phyloP scores from a whole-genome alignment of 2,888 invertebrate species.

The Amblyjoppa fuscipennis region DNA sequence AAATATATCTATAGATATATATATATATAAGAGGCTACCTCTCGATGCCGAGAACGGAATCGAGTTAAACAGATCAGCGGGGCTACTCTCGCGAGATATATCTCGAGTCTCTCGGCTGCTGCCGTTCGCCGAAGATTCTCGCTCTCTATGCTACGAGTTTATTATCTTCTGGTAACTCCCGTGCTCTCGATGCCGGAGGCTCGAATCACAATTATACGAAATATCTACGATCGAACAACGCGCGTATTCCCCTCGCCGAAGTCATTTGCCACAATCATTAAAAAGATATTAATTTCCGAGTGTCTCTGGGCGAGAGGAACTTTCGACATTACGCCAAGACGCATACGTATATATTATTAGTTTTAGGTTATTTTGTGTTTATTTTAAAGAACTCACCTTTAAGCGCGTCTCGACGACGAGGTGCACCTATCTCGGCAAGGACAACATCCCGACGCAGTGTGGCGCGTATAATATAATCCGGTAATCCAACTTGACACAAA shows the following conservation, averaged over 20 bases:
- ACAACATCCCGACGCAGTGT: constrained; percentile 58
- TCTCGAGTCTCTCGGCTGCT: constrained; percentile 24
- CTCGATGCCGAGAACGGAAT: constrained; percentile 65
- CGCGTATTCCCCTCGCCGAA: not conserved
- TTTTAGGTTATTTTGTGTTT: not conserved
- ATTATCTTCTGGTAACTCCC: constrained; percentile 20
- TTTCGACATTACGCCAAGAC: not conserved
- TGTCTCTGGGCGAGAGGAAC: constrained; percentile 1
- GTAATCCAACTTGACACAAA: constrained; percentile 79
- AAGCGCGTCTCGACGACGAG: constrained; percentile 70
- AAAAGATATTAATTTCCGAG: constrained; percentile 14
- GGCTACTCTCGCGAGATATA: constrained; percentile 38
- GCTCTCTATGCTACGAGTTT: constrained; percentile 25
- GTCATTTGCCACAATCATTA: constrained; percentile 32
- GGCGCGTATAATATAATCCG: constrained; percentile 73
- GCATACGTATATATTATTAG: not conserved
- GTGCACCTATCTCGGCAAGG: constrained; percentile 69
- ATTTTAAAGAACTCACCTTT: constrained; percentile 60
- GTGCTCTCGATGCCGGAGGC: constrained; percentile 6
- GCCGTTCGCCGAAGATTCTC: constrained; percentile 10
- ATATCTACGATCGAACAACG: constrained; percentile 22
- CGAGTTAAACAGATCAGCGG: constrained; percentile 64
- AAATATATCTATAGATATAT: not conserved
- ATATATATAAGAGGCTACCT: constrained; percentile 22
- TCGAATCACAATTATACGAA: constrained; percentile 31